Conservation (phyloP, 2,888 invertebrate genomes). For the Lasioglossum zephyrum region DNA sequence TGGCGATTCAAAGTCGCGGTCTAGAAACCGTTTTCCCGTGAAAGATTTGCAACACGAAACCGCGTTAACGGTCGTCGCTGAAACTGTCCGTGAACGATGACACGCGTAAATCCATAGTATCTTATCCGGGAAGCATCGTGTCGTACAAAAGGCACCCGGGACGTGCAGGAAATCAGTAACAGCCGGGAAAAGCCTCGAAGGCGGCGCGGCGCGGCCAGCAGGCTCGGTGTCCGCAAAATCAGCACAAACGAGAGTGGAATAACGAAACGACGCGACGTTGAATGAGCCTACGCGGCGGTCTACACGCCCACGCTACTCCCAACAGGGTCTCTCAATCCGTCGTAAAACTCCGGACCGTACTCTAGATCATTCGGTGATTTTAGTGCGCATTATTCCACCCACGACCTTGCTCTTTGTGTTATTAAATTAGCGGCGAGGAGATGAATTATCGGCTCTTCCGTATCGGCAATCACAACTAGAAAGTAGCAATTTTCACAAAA, state of each 20-base stretch:
- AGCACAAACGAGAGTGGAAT: conserved; percentile 63
- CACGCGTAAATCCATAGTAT: conserved; percentile 37
- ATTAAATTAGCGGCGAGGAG: not conserved
- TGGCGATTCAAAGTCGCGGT: conserved; percentile 3
- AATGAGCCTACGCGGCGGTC: conserved; percentile 60
- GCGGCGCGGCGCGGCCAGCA: conserved; percentile 17
- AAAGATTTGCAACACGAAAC: conserved; percentile 10
- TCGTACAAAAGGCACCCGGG: conserved; percentile 42
- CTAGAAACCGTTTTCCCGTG: conserved; percentile 4
- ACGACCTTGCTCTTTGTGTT: not conserved
- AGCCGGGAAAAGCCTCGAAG: conserved; percentile 46
- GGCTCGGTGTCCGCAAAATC: conserved; percentile 48
- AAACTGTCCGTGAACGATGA: conserved; percentile 39
- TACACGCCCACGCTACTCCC: conserved; percentile 34
- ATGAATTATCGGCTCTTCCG: not conserved
- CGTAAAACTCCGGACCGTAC: not conserved
- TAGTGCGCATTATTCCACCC: conserved; percentile 10
- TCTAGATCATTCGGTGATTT: conserved; percentile 4
- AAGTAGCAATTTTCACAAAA: not conserved
- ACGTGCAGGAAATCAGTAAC: conserved; percentile 55
- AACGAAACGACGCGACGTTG: conserved; percentile 63
- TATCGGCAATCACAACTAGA: not conserved
- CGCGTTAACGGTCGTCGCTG: conserved; percentile 42
- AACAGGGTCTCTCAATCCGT: conserved; percentile 16
- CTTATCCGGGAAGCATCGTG: conserved; percentile 50